These are phyloP conservation scores for Sericinus montela DNA, from an alignment of 2,888 invertebrate species.

Conservation along the genomic window DNA sequence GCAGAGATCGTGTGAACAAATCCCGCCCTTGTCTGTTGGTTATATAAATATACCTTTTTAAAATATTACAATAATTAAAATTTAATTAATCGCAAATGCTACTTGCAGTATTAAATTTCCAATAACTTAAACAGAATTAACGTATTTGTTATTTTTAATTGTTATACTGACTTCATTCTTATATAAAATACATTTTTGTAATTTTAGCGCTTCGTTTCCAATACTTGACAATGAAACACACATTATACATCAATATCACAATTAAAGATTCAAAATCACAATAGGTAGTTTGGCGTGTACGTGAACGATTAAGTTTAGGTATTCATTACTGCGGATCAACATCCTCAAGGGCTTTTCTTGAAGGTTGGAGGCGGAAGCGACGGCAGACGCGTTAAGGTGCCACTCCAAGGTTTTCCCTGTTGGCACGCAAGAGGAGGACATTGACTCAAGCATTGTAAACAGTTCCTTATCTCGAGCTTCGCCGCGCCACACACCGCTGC, in stretches of 20 bases:
- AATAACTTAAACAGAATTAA: too few species aligned
- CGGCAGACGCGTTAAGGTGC: constrained; percentile 50
- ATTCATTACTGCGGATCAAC: constrained; percentile 43
- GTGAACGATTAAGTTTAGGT: constrained; percentile 29
- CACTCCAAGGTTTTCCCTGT: constrained; percentile 75
- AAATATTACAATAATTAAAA: too few species aligned
- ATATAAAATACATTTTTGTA: too few species aligned
- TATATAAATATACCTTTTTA: too few species aligned
- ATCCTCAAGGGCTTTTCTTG: constrained; percentile 47
- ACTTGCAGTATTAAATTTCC: too few species aligned
- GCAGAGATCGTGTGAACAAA: too few species aligned
- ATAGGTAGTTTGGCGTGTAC: constrained; percentile 21
- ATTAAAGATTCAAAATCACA: constrained; percentile 20
- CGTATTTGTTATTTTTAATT: too few species aligned
- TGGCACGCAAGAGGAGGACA: constrained; percentile 67
- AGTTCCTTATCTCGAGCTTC: constrained; percentile 75
- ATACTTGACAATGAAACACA: background rate
- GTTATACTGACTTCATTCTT: too few species aligned
- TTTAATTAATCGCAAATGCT: too few species aligned
- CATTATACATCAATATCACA: constrained; percentile 13
- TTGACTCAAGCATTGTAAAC: constrained; percentile 78
- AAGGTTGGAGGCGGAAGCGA: constrained; percentile 34
- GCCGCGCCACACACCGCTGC: constrained; percentile 40
- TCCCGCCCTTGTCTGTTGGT: too few species aligned
- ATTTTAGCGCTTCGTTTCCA: too few species aligned